phyloP scores from a whole-genome alignment of 2,888 invertebrate species.

The Listrodromus nycthemerus region DNA sequence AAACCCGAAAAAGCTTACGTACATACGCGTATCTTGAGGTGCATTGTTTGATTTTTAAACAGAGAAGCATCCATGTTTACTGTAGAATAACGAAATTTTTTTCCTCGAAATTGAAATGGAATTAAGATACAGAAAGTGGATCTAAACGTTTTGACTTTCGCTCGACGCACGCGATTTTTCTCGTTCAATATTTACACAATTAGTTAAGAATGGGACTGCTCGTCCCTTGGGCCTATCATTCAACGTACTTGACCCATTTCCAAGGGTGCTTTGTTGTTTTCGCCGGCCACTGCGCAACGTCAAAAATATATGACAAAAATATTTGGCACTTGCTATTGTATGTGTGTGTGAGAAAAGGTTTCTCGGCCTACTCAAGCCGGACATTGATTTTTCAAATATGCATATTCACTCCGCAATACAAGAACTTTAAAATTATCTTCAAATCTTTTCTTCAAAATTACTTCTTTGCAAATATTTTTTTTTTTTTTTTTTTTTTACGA shows the following conservation, averaged over 20 bases:
- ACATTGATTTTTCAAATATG: slow-evolving; percentile 28
- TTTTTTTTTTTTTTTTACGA: too few species aligned
- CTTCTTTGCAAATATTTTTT: too few species aligned
- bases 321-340: slow-evolving; percentile 2
- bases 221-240: slow-evolving; percentile 23
- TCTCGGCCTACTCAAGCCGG: slow-evolving; percentile 20
- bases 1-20: not conserved
- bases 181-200: not conserved
- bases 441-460: too few species aligned
- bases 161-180: not conserved
- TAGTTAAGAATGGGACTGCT: not conserved
- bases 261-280: slow-evolving; percentile 29
- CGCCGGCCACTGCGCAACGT: slow-evolving; percentile 25
- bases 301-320: slow-evolving; percentile 46
- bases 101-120: not conserved
- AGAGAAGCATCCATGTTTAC: not conserved
- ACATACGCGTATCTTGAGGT: not conserved
- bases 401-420: not conserved
- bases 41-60: slow-evolving; percentile 10
- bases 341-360: slow-evolving; percentile 6
- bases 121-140: slow-evolving; percentile 3
- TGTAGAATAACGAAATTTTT: not conserved
- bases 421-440: not conserved
- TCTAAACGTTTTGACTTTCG: not conserved
- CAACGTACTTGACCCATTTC: slow-evolving; percentile 60